phyloP scores from a whole-genome alignment of 2,888 invertebrate genomes.

The Poecilus cupreus region DNA sequence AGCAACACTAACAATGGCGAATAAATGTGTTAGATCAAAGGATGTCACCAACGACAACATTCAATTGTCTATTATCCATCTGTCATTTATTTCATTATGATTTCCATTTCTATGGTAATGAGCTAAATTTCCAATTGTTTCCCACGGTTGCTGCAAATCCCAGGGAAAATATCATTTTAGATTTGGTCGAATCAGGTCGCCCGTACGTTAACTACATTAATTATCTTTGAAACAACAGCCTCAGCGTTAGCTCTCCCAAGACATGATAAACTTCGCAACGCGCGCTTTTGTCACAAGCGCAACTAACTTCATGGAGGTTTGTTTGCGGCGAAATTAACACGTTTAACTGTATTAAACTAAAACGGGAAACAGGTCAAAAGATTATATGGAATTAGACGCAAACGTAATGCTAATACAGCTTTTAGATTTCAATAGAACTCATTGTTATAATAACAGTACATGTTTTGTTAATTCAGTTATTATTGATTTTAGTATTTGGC shows the following conservation, averaged over 20 bases:
- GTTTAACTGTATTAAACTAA: background rate
- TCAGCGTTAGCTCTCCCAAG: background rate
- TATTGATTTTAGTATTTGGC: no score
- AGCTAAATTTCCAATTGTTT: slow-evolving; percentile 52
- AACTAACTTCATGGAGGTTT: background rate
- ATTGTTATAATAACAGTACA: no score
- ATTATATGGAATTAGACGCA: slow-evolving; percentile 24
- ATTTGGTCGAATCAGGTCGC: background rate
- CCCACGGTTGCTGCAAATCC: slow-evolving; percentile 3
- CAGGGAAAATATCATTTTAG: slow-evolving; percentile 37
- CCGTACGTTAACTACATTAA: slow-evolving; percentile 9
- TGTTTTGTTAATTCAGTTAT: no score
- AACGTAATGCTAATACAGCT: background rate
- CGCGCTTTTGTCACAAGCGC: background rate
- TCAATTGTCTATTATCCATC: slow-evolving; percentile 43
- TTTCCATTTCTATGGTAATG: slow-evolving; percentile 56
- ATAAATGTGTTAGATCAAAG: slow-evolving; percentile 1
- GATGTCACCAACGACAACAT: background rate
- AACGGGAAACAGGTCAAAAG: background rate
- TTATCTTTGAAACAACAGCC: slow-evolving; percentile 27
- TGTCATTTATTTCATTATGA: slow-evolving; percentile 53
- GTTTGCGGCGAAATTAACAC: slow-evolving; percentile 32
- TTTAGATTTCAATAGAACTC: no score
- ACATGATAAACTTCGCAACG: background rate
- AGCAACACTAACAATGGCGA: background rate